phyloP scores from a whole-genome alignment of 1,140 invertebrate genomes.

The Phortica variegata region DNA sequence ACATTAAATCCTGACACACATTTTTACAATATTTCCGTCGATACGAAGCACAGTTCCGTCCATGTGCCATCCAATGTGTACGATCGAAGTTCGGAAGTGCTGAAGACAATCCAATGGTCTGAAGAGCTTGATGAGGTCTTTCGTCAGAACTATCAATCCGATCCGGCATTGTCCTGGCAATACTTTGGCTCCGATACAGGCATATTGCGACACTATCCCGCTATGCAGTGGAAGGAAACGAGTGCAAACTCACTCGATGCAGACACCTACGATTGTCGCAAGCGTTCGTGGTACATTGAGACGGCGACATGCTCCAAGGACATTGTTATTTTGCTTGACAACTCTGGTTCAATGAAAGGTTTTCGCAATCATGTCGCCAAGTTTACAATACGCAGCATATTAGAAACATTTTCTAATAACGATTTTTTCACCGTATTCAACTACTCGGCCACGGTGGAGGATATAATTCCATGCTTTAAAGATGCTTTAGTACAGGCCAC shows the following conservation, averaged over 20 bases:
- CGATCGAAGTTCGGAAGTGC: slow-evolving; percentile 68
- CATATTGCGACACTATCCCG: slow-evolving; percentile 88
- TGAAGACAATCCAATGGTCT: slow-evolving; percentile 83
- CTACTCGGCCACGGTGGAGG: slow-evolving; percentile 67
- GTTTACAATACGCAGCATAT: slow-evolving; percentile 77
- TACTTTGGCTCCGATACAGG: slow-evolving; percentile 93
- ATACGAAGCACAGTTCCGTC: slow-evolving; percentile 80
- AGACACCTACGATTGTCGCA: slow-evolving; percentile 82
- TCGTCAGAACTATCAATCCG: slow-evolving; percentile 78
- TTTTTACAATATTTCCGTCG: slow-evolving; percentile 83
- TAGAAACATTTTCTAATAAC: slow-evolving; percentile 96
- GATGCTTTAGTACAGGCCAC: slow-evolving; percentile 86
- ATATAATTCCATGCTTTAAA: slow-evolving; percentile 79
- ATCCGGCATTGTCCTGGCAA: slow-evolving; percentile 91
- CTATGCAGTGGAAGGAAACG: slow-evolving; percentile 61
- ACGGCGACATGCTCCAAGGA: slow-evolving; percentile 97
- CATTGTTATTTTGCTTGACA: slow-evolving; percentile 92
- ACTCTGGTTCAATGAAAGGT: slow-evolving; percentile 97
- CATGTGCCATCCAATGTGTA: slow-evolving; percentile 94
- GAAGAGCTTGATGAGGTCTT: slow-evolving; percentile 82
- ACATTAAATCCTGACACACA: slow-evolving; percentile 70
- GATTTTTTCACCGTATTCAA: slow-evolving; percentile 94
- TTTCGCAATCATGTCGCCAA: slow-evolving; percentile 66
- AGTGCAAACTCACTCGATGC: slow-evolving; percentile 57
- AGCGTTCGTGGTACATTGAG: slow-evolving; percentile 92